Base-by-base conservation (phyloP, 2,888 invertebrate genomes). In the Hyposoter didymator region DNA sequence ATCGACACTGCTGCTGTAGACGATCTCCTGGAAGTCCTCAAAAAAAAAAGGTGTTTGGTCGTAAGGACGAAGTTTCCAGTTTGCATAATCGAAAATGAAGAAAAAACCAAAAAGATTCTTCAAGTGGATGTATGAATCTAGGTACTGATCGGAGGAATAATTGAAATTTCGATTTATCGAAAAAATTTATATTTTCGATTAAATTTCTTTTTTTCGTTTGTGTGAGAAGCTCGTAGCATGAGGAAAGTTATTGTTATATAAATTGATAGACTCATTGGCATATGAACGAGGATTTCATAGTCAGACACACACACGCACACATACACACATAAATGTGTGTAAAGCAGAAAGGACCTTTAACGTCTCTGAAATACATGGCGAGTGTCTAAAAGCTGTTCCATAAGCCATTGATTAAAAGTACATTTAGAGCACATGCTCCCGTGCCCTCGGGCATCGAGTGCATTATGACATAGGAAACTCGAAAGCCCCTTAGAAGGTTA, bases 341-440 rank as follows among this genome's bases (percentile, higher is more conserved):
- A 32, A 35, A 72, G 52, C 69, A 47, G 35, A 75, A 73, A 69
- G 78, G 66, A 79, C 85, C 83, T 78, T 85, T 82, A 67, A 82
- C 81, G 78, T 81, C 72, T 84, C 79, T 84, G 76, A 83, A 85
- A 87, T 87, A 85, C 78, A 84, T 82, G 83, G 81, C 79, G 85
- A 79, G 82, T 78, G 79, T 82, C 84, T 88, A 81, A 86, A 85
- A 85, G 86, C 85, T 85, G 82, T 81, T 82, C 87, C 79, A 84
- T 88, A 85, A 88, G 87, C 87, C 84, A 87, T 88, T 87, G 88
- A 88, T 88, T 87, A 87, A 87, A 87, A 87, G 85, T 88, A 88
- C 87, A 87, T 88, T 87, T 79, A 76, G 79, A 62, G 85, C 82
- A 85, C 85, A 85, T 82, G 82, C 70, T 39, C 72, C 3, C 76